These are phyloP conservation scores for Leptopterna dolabrata DNA, from an alignment of 2,888 invertebrate genomes.

Conservation along the genomic window DNA sequence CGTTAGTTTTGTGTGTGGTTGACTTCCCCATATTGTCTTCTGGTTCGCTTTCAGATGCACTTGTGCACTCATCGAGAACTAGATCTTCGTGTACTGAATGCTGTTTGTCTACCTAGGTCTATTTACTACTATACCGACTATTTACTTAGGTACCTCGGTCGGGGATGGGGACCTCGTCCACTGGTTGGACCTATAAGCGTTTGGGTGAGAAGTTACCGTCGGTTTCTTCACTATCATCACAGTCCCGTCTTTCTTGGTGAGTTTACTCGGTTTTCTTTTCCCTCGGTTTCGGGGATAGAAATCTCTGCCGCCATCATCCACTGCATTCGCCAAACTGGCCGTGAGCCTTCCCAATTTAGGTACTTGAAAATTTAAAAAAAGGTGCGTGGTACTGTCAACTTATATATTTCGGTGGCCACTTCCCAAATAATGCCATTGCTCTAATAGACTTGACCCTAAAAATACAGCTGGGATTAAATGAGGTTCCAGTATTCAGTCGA, in stretches of 20 bases:
- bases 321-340: background rate
- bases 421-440: no score
- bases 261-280: background rate
- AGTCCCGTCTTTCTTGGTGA: background rate
- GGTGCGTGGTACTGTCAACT: background rate
- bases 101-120: no score
- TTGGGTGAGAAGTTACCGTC: background rate
- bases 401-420: no score
- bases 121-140: no score
- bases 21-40: no score
- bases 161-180: background rate
- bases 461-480: no score
- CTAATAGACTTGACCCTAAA: no score
- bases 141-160: background rate
- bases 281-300: background rate
- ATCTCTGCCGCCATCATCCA: background rate
- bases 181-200: background rate
- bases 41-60: no score
- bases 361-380: background rate
- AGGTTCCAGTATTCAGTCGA: no score
- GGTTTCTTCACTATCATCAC: background rate
- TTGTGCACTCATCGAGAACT: no score
- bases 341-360: constrained; percentile 8
- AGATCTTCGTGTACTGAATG: no score
- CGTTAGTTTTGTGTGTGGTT: no score